Evolutionary conservation across 2,888 invertebrate species (phyloP), one percentile per base, ranked within the genome.

Genomic region (Tetragonisca angustula): DNA sequence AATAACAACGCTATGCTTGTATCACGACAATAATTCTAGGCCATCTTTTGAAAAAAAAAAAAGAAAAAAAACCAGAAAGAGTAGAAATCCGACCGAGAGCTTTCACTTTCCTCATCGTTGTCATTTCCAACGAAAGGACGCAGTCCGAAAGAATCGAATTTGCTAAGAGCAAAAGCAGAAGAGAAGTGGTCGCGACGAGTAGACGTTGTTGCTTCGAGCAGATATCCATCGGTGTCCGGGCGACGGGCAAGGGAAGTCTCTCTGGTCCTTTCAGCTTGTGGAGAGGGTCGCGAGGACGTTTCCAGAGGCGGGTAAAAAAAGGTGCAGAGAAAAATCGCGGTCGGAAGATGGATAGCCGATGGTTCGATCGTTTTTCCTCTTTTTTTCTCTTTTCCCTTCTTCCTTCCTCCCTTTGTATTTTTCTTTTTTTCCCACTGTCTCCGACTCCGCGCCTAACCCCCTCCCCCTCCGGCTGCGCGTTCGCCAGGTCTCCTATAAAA

Each of bases 401-500:
- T 36, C 36, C 36, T 9, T 36, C 36, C 36, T 36, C 36, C 6
- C 36, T 36, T 36, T 43, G 9, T 11, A 0, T 9, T 43, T 43
- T 9, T 9, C 9, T 43, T 36, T 3, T 36, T 43, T 69, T 64
- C 4, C 32, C 67, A 32, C 32, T 65, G 36, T 52, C 72, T 17
- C 59, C 24, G 43, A 43, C 43, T 43, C 9, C 43, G 43, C 43
- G 43, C 43, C n/a, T n/a, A 43, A 43, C 43, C 50, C 13, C n/a
- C 21, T 21, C 52, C 54, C 49, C 32, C 49, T 54, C 49, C 82
- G 86, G 86, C 36, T 36, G 24, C 56, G 24, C 56, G 52, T 54
- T 36, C 36, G 72, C 61, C 49, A 24, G n/a, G 50, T 13, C 76
- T 76, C 92, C 92, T 92, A 92, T 93, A 93, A 93, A 93, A 93